phyloP scores from a whole-genome alignment of 2,888 invertebrate genomes.

The Resseliella maxima region DNA sequence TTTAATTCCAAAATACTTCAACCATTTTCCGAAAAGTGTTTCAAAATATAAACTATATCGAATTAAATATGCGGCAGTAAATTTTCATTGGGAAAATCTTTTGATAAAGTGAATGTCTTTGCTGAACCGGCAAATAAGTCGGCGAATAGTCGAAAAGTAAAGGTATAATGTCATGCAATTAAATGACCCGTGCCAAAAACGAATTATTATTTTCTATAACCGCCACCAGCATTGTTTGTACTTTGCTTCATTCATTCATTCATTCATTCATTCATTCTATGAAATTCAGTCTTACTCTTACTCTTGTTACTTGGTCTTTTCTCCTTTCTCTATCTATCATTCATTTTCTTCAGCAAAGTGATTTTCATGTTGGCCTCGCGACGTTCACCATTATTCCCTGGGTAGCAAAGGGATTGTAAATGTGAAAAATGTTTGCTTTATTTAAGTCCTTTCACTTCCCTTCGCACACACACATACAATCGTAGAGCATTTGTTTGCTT shows the following conservation, averaged over 20 bases:
- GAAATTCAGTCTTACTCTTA: too few species aligned
- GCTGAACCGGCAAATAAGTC: slow-evolving; percentile 9
- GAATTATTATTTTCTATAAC: slow-evolving; percentile 49
- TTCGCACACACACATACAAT: not conserved
- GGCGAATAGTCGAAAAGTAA: not conserved
- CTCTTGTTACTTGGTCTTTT: too few species aligned
- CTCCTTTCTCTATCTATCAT: too few species aligned
- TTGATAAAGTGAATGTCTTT: slow-evolving; percentile 33
- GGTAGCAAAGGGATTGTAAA: not conserved
- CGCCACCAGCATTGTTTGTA: not conserved
- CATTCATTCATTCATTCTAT: not conserved
- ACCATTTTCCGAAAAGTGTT: not conserved
- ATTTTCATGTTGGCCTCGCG: not conserved
- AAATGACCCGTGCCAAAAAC: slow-evolving; percentile 54
- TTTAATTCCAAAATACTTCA: not conserved
- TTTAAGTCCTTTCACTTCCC: not conserved
- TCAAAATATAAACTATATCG: slow-evolving; percentile 18
- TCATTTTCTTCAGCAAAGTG: too few species aligned
- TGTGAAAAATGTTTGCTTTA: slow-evolving; percentile 34
- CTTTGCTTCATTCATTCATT: not conserved
- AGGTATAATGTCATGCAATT: slow-evolving; percentile 55
- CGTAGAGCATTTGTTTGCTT: not conserved
- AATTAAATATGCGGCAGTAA: slow-evolving; percentile 22
- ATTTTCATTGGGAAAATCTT: slow-evolving; percentile 15
- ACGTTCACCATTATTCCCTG: not conserved